Evolutionary conservation across 2,113 vertebrate genomes (phyloP), one percentile per base, ranked within the genome.

Genomic region (Petaurus breviceps): DNA sequence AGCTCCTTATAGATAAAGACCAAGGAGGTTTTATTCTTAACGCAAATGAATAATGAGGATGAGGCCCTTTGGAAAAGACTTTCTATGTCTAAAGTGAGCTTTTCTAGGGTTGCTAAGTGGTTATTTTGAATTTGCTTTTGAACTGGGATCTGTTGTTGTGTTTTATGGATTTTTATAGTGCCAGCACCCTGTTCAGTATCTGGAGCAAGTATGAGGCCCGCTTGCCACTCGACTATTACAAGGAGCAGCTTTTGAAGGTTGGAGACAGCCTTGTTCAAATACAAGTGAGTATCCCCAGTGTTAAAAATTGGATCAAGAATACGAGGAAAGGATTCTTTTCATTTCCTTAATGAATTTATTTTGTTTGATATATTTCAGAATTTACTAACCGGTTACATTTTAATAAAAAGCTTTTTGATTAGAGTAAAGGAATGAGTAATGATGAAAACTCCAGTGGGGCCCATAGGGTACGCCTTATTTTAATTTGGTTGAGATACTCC

Each of bases 131-230:
- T 90, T 96, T 98, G 47, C 93, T 97, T 92, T 49, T 94, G 93
- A 94, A 84, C 94, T 97, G 97, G 89, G 97, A 91, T 93, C 43
- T 98, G 91, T 96, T 52, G 89, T 53, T 97, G 98, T 95, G 90
- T 96, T 50, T 96, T 57, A 1, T 97, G 68, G 1, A 94, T 61
- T 97, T 95, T 98, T 96, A 96, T 97, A 99, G 99, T 97, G 98
- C 99, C 95, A 99, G 98, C 91, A 97, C 98, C 68, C 98, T 99
- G 84, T 99, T 99, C 98, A 98, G 99, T 91, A 99, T 99, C 97
- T 99, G 99, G 99, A 99, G 98, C 97, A 99, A 99, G 95, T 99
- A 99, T 68, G 99, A 99, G 96, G 98, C 98, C 96, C 98, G 99
- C 91, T 98, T 99, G 91, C 99, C 99, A 8, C 94, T 95, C 2